Base-by-base conservation (phyloP, 2,113 vertebrate genomes). In the Petromus typicus region DNA sequence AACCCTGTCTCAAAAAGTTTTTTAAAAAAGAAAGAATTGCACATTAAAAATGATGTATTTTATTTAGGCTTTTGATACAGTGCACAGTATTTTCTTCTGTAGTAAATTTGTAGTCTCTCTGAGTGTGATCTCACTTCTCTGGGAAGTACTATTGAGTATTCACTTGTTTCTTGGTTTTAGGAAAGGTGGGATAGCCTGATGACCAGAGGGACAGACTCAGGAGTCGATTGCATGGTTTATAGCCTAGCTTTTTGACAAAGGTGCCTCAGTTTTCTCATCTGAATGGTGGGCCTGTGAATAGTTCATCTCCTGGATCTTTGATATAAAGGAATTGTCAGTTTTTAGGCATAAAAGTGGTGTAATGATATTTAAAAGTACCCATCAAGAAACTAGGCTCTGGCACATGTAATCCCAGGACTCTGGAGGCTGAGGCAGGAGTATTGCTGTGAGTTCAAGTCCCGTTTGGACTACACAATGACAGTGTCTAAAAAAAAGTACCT, bases 11-110 rank as follows among this genome's bases (percentile, higher is more conserved):
- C 48, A 51, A 10, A 10, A 51, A 51, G 10, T n/a, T n/a, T n/a
- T n/a, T n/a, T n/a, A 51, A 51, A 51, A 51, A 51, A 51, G 10
- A 51, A 51, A 51, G 48, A 10, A n/a, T n/a, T n/a, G n/a, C n/a
- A n/a, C n/a, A n/a, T n/a, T n/a, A n/a, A n/a, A n/a, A n/a, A n/a
- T n/a, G n/a, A 54, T 78, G 45, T 81, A 61, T 27, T 22, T 83
- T 96, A n/a, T 92, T 92, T 81, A 61, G 59, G 16, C 45, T 67
- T 83, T 95, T 69, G 90, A 81, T 86, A 82, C 85, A 96, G 32
- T 56, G 5, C 45, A 75, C 71, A 75, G 71, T 37, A 76, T 92
- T 90, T 89, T 34, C 56, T 94, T 89, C 63, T 30, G 17, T 13
- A 27, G 48, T 86, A 89, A 80, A 73, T 86, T 81, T 86, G 81